Evolutionary conservation across 2,888 invertebrate genomes (phyloP).

Genomic region (Ceraclea dissimilis): DNA sequence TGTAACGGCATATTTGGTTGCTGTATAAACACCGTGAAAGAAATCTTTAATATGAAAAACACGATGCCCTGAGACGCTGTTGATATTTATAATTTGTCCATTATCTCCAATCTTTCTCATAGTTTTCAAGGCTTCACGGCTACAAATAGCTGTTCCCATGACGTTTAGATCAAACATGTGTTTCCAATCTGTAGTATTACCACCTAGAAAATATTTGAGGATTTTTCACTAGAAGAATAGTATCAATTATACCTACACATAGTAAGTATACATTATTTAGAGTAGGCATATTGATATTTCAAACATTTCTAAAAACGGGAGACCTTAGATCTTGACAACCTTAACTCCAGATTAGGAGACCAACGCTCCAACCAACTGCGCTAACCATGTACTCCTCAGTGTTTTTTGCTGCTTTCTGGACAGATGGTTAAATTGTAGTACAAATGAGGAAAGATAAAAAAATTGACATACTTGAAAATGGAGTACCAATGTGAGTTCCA

Average conservation of each 20-base stretch:
- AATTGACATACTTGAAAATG: no score
- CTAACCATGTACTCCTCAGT: no score
- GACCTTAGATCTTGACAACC: no score
- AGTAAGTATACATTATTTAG: background rate
- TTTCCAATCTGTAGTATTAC: constrained; percentile 4
- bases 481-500: constrained; percentile 32
- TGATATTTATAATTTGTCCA: constrained; percentile 19
- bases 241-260: background rate
- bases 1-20: constrained; percentile 49
- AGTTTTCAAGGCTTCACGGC: constrained; percentile 47
- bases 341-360: background rate
- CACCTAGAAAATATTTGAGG: constrained; percentile 2
- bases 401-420: no score
- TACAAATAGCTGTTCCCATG: constrained; percentile 47
- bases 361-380: no score
- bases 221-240: background rate
- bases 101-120: constrained; percentile 28
- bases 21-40: constrained; percentile 42
- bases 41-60: constrained; percentile 30
- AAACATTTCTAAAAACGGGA: no score
- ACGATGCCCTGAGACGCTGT: constrained; percentile 39
- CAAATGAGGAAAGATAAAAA: no score
- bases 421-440: no score
- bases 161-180: constrained; percentile 45
- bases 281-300: no score